phyloP scores from a whole-genome alignment of 1,140 invertebrate genomes.

The Hormaphis cornu region DNA sequence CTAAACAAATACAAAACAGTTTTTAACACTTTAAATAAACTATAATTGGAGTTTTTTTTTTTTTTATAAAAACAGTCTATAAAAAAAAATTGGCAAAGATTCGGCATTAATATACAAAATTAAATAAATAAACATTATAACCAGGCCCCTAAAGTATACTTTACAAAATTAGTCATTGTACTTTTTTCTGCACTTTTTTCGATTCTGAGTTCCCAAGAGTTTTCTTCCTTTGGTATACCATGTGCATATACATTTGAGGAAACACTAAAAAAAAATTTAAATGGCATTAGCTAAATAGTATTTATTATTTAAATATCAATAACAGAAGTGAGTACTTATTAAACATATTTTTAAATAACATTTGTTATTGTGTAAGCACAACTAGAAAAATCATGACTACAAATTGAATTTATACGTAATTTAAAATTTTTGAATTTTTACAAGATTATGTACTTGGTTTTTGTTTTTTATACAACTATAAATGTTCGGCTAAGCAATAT shows the following conservation, averaged over 20 bases:
- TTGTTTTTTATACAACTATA: too few relatives aligned
- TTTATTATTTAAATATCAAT: too few relatives aligned
- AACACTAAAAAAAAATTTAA: conserved; percentile 60
- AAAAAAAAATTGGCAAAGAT: conserved; percentile 22
- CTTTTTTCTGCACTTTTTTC: conserved; percentile 24
- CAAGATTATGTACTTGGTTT: too few relatives aligned
- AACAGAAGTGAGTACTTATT: too few relatives aligned
- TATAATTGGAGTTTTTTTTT: neutral
- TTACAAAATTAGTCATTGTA: conserved; percentile 23
- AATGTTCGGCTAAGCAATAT: too few relatives aligned
- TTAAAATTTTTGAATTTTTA: too few relatives aligned
- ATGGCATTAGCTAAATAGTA: too few relatives aligned
- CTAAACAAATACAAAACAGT: neutral
- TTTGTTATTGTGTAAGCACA: too few relatives aligned
- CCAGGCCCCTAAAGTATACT: neutral
- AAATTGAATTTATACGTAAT: too few relatives aligned
- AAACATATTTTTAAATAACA: too few relatives aligned
- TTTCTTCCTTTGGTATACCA: conserved; percentile 78
- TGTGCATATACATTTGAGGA: conserved; percentile 71
- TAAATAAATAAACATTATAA: neutral
- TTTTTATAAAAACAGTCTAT: conserved; percentile 11
- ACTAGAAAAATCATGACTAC: too few relatives aligned
- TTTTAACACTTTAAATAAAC: neutral
- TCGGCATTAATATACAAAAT: conserved; percentile 8
- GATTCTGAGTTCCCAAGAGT: conserved; percentile 47